Evolutionary conservation across 2,113 vertebrate genomes (phyloP), one percentile per base, ranked within the genome.

Genomic region (Albula glossodonta): DNA sequence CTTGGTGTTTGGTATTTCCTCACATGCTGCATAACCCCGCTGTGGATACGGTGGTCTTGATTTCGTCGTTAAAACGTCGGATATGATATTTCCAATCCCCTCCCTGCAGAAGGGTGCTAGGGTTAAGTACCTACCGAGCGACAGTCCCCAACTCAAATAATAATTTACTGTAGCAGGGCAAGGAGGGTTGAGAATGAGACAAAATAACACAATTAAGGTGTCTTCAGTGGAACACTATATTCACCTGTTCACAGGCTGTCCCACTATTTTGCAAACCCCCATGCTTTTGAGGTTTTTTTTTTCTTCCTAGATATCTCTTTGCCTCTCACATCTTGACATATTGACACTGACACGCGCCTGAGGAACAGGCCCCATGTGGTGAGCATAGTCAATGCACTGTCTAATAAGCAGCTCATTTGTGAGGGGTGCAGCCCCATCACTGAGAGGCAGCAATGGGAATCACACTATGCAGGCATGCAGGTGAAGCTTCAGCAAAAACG

Each of bases 101-200:
- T 87, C 88, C 90, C 89, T 88, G 91, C 94, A 94, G 93, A 89
- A 92, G 91, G 92, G 91, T 91, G 92, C 88, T 90, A 60, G 91
- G 93, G 94, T 94, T 94, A 94, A 94, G 93, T 88, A 90, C 91
- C 87, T 93, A 93, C 93, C 93, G 93, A 91, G 91, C 91, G 92
- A 92, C 92, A 94, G 93, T 94, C 93, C 91, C 89, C 89, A 87
- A 91, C 88, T 93, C 87, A 77, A 91, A 90, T 92, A 95, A 93
- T 93, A 94, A 94, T 92, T 92, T 90, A 89, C 92, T 90, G 91
- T 91, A 93, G 90, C 90, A 85, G 89, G 70, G 87, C 7, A 19
- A 31, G 70, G 8, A n/a, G 56, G 60, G 15, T 66, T 15, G 70
- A 74, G n/a, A 22, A 8, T 22, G 84, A 94, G 93, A 95, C 95